Conservation (phyloP, 2,797 vertebrate genomes). For the Dicrostonyx torquatus region DNA sequence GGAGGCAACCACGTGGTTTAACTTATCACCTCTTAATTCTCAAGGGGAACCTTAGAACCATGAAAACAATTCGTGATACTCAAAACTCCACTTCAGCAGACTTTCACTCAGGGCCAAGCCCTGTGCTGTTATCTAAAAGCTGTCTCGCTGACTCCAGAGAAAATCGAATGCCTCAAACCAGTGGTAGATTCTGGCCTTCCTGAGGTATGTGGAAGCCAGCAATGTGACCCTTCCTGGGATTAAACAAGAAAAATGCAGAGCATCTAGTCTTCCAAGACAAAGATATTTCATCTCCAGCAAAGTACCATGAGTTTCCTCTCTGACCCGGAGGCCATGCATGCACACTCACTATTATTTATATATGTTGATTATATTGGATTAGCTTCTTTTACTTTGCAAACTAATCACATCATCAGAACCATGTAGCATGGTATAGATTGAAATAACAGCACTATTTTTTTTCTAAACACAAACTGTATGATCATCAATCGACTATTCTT, state of each 20-base stretch:
- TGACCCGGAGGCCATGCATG: not conserved
- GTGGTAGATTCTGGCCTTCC: constrained; percentile 48
- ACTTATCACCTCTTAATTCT: constrained; percentile 39
- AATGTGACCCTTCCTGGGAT: constrained; percentile 63
- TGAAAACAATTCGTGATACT: constrained; percentile 27
- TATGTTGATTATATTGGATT: constrained; percentile 58
- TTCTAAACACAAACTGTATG: not conserved
- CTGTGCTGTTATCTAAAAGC: constrained; percentile 21
- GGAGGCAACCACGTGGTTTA: not conserved
- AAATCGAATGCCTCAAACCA: constrained; percentile 46
- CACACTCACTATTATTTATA: not conserved
- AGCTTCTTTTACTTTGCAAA: constrained; percentile 66
- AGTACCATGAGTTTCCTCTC: constrained; percentile 50
- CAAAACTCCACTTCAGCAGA: constrained; percentile 53
- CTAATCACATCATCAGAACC: constrained; percentile 40
- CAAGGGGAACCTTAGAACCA: constrained; percentile 21
- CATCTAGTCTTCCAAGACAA: constrained; percentile 56
- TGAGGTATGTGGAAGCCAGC: constrained; percentile 51
- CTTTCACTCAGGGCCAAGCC: constrained; percentile 17
- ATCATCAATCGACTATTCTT: constrained; percentile 5
- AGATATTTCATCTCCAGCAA: constrained; percentile 62
- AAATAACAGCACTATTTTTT: constrained; percentile 39
- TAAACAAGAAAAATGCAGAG: constrained; percentile 73
- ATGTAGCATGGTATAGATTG: not conserved
- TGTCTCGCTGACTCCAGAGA: constrained; percentile 38